phyloP scores from a whole-genome alignment of 2,113 vertebrate species.

The Meriones unguiculatus region DNA sequence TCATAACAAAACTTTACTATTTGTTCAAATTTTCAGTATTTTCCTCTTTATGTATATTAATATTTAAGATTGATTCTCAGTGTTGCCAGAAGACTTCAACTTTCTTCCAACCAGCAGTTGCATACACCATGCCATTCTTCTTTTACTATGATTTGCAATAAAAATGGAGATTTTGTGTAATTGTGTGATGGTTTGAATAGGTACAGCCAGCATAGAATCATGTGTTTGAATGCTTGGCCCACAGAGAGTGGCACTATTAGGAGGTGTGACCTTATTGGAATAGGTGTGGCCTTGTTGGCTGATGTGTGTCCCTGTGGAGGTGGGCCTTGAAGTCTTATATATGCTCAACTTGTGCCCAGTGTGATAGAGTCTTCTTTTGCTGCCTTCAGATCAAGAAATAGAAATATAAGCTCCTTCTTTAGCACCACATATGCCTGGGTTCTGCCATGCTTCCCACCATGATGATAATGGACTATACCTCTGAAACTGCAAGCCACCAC shows the following conservation, averaged over 20 bases:
- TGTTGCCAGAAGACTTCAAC: not conserved
- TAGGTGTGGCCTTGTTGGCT: not conserved
- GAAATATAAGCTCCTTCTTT: not conserved
- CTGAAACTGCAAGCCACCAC: not conserved
- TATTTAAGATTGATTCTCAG: slow-evolving; percentile 1
- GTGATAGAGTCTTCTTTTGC: not conserved
- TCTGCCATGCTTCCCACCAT: not conserved
- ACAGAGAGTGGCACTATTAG: not conserved
- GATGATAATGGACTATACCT: not conserved
- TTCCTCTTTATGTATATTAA: not conserved
- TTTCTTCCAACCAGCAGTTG: not conserved
- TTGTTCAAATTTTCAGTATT: not conserved
- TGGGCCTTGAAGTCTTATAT: not conserved
- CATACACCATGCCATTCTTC: not conserved
- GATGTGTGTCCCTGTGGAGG: not conserved
- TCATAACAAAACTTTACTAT: not conserved
- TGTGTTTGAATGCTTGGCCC: not conserved
- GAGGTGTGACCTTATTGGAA: not conserved
- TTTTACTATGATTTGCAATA: slow-evolving; percentile 28
- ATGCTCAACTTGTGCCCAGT: not conserved
- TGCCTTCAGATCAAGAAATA: not conserved
- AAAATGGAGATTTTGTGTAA: not conserved
- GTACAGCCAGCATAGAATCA: not conserved
- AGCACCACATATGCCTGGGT: not conserved
- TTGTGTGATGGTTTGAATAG: not conserved